A percentile compares a stretch with the other conserved stretches of the same genome.
Evolutionary conservation across 2,888 invertebrate species (phyloP).

Genomic region (Yponomeuta evonymella): DNA sequence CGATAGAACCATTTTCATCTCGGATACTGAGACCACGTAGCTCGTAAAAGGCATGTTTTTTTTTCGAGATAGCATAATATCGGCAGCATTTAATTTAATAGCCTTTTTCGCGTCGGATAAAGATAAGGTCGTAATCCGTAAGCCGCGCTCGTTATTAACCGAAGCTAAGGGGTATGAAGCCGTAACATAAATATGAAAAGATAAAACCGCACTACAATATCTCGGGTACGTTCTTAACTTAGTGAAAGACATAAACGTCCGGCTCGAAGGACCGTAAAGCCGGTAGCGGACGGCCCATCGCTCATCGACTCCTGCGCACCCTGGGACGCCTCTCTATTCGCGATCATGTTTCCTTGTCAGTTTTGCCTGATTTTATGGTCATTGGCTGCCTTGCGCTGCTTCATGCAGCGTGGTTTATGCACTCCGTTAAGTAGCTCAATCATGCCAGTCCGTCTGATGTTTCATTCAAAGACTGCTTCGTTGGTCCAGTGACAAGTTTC

Average conservation of each 20-base stretch:
- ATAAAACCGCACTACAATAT: not conserved
- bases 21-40: too few relatives aligned
- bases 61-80: not conserved
- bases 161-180: constrained; percentile 13
- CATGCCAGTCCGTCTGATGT: not conserved
- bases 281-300: constrained; percentile 37
- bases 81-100: not conserved
- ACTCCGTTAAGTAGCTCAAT: not conserved
- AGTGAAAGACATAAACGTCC: constrained; percentile 19
- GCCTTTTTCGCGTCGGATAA: not conserved
- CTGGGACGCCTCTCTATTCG: not conserved
- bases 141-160: constrained; percentile 7
- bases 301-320: constrained; percentile 31
- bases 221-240: not conserved
- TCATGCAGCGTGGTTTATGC: not conserved
- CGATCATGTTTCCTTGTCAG: not conserved
- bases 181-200: constrained; percentile 6
- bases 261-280: constrained; percentile 32
- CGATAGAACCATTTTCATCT: too few relatives aligned
- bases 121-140: not conserved
- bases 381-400: not conserved
- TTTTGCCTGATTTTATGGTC: not conserved
- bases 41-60: too few relatives aligned
- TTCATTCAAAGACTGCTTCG: not conserved
- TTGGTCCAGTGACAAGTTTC: not conserved